A percentile compares a stretch with the other conserved stretches of the same genome.
These are phyloP conservation scores for Nasonia giraulti DNA, from an alignment of 1,140 invertebrate species.

Conservation along the genomic window DNA sequence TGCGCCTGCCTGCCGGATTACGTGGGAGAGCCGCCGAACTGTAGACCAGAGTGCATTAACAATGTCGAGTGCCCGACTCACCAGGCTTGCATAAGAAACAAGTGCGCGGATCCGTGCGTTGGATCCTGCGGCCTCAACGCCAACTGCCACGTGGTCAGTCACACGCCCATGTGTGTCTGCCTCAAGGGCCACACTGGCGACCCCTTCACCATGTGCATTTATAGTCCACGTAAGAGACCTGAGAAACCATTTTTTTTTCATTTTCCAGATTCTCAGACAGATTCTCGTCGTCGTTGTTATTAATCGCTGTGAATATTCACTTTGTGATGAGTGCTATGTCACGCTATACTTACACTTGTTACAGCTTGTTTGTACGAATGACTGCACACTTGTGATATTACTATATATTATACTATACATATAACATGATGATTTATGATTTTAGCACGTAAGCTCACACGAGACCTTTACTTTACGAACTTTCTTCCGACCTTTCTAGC, in stretches of 20 bases:
- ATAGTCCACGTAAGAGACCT: slow-evolving; percentile 56
- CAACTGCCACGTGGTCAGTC: slow-evolving; percentile 81
- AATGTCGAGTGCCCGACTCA: slow-evolving; percentile 67
- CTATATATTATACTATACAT: background rate
- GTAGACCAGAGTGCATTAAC: slow-evolving; percentile 69
- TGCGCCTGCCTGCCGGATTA: slow-evolving; percentile 77
- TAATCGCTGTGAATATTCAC: background rate
- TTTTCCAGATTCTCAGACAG: background rate
- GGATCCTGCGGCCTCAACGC: slow-evolving; percentile 81
- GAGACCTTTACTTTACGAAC: slow-evolving; percentile 12
- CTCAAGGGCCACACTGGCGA: slow-evolving; percentile 79
- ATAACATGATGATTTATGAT: background rate
- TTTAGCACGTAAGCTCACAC: background rate
- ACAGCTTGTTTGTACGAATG: background rate
- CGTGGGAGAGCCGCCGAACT: slow-evolving; percentile 75
- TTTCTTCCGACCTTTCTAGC: slow-evolving; percentile 26
- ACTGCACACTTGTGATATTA: background rate
- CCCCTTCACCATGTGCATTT: slow-evolving; percentile 77
- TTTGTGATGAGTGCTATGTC: background rate
- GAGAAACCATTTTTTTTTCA: slow-evolving; percentile 70
- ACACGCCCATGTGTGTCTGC: slow-evolving; percentile 82
- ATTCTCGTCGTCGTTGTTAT: background rate
- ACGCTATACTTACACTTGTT: background rate
- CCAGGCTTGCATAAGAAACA: slow-evolving; percentile 77
- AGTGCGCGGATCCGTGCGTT: slow-evolving; percentile 82